phyloP scores from a whole-genome alignment of 2,797 vertebrate species.

The Sternarchorhynchus goeldii region DNA sequence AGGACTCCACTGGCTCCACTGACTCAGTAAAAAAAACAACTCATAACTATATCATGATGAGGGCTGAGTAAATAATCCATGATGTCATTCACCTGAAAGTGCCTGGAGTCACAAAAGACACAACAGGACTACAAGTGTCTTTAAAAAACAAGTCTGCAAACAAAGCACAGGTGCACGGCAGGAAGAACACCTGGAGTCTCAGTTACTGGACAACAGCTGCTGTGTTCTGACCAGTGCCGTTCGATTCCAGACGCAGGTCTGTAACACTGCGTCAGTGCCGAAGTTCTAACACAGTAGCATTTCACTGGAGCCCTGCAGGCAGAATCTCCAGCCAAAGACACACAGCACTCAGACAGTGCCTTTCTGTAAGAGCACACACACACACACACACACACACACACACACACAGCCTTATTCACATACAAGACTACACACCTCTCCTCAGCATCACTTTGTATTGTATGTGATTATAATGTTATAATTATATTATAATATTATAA shows the following conservation, averaged over 20 bases:
- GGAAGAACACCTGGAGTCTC: background rate
- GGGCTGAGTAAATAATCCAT: conserved; percentile 16
- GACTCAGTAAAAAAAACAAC: too few relatives aligned
- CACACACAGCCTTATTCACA: conserved; percentile 9
- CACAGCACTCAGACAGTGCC: conserved; percentile 65
- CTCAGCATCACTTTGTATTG: conserved; percentile 29
- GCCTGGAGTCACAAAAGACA: conserved; percentile 20
- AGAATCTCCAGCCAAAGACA: conserved; percentile 77
- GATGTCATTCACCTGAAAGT: conserved; percentile 31
- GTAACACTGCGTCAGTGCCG: conserved; percentile 19
- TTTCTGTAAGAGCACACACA: conserved; percentile 61
- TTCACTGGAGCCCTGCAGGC: conserved; percentile 88
- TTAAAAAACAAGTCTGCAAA: conserved; percentile 5
- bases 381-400: conserved; percentile 49
- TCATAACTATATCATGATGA: background rate
- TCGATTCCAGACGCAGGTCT: background rate
- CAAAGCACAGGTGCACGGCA: conserved; percentile 6
- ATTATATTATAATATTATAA: too few relatives aligned
- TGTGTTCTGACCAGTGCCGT: conserved; percentile 35
- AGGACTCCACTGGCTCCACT: background rate
- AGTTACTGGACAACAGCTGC: background rate
- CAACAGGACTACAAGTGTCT: background rate
- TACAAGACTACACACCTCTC: background rate
- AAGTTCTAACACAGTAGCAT: conserved; percentile 44
- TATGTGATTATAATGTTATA: conserved; percentile 38